phyloP scores from a whole-genome alignment of 2,888 invertebrate genomes.

The Oscheius sp. region DNA sequence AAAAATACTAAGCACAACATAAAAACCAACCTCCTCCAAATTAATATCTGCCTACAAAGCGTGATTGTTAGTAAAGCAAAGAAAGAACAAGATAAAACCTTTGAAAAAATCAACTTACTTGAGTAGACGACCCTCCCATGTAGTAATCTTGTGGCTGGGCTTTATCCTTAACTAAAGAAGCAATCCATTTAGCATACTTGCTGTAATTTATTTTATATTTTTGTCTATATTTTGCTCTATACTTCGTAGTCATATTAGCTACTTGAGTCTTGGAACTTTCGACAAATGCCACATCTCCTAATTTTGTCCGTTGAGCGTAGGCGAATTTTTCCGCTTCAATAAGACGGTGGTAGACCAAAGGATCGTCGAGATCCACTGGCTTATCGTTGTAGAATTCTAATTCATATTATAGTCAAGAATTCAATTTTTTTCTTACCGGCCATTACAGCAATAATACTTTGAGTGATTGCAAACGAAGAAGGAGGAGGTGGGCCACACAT shows the following conservation, averaged over 20 bases:
- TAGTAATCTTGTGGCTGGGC: conserved; percentile 67
- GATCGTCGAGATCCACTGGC: conserved; percentile 61
- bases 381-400: conserved; percentile 61
- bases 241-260: conserved; percentile 77
- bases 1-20: neutral
- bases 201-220: conserved; percentile 23
- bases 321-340: conserved; percentile 90
- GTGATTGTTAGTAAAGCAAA: conserved; percentile 1
- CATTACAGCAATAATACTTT: conserved; percentile 84
- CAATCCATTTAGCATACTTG: conserved; percentile 57
- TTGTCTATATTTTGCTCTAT: neutral
- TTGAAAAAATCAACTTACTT: conserved; percentile 9
- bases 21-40: conserved; percentile 19
- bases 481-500: conserved; percentile 86
- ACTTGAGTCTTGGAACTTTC: conserved; percentile 78
- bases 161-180: conserved; percentile 55
- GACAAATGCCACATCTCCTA: conserved; percentile 80
- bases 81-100: neutral
- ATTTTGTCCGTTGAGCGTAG: conserved; percentile 77
- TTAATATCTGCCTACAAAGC: conserved; percentile 9
- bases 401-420: neutral
- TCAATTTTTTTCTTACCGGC: conserved; percentile 70
- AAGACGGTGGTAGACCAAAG: conserved; percentile 82
- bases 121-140: conserved; percentile 70
- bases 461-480: conserved; percentile 84